Evolutionary conservation across 2,113 vertebrate species (phyloP).

Genomic region (Pseudolaguvia tuberculata): DNA sequence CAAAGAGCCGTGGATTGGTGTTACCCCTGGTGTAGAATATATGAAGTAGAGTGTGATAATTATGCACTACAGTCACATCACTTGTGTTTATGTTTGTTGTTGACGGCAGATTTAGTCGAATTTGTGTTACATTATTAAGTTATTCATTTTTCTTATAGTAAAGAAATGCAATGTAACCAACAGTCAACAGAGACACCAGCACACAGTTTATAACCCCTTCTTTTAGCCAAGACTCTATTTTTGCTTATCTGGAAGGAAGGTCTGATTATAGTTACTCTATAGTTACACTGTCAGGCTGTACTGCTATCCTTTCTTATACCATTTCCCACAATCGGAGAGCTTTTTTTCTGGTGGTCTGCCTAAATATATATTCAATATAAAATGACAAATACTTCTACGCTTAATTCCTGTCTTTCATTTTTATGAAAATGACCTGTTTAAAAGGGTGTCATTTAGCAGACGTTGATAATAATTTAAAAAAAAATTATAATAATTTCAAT

Average conservation of each 20-base stretch:
- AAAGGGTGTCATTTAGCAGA: neutral
- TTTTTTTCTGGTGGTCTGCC: neutral
- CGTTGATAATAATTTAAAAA: too few relatives aligned
- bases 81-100: neutral
- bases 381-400: neutral
- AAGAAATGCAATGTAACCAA: conserved; percentile 22
- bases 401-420: neutral
- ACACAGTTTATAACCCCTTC: neutral
- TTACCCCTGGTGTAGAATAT: conserved; percentile 2
- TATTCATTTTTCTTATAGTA: conserved; percentile 18
- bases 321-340: neutral
- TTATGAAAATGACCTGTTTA: neutral
- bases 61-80: neutral
- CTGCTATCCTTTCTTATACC: neutral
- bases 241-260: conserved; percentile 21
- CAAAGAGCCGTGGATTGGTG: too few relatives aligned
- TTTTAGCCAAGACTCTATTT: neutral
- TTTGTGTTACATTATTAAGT: conserved; percentile 16
- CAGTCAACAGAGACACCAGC: neutral
- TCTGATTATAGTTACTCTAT: neutral
- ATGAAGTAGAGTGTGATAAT: neutral
- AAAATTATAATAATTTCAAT: neutral
- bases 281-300: neutral
- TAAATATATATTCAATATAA: neutral
- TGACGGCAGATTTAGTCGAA: too few relatives aligned